Percentiles rank a stretch among this genome's conserved stretches.
Conservation (phyloP, 2,113 vertebrate genomes). For the Arizona elegans region DNA sequence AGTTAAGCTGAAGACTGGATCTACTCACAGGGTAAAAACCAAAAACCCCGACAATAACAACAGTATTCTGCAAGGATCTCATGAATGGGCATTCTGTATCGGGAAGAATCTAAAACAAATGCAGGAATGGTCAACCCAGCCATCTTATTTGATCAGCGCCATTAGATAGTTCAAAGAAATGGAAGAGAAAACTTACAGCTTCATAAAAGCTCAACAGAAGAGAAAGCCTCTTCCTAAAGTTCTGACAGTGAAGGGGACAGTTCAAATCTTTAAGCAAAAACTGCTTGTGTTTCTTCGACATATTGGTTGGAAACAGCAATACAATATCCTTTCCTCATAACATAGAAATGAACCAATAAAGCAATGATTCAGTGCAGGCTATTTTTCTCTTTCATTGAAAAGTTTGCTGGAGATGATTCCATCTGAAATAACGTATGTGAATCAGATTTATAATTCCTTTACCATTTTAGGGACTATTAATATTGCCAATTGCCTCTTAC, state of each 20-base stretch:
- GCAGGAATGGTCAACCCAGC: neutral
- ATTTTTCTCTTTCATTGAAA: neutral
- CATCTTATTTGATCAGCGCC: neutral
- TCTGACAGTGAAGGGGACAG: neutral
- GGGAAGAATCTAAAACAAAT: neutral
- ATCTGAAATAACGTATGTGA: conserved; percentile 2
- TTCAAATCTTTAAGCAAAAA: conserved; percentile 18
- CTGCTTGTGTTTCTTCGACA: accelerated
- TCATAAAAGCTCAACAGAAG: neutral
- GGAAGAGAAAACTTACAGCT: neutral
- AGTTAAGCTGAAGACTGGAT: neutral
- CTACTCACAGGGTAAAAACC: accelerated
- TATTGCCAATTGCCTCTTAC: neutral
- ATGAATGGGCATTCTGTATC: neutral
- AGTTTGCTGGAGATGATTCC: neutral
- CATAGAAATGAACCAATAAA: neutral
- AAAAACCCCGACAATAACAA: neutral
- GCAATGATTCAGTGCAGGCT: neutral
- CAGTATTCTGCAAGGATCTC: neutral
- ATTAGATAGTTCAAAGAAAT: conserved; percentile 13
- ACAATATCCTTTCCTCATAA: neutral
- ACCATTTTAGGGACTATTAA: neutral
- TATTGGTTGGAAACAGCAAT: neutral
- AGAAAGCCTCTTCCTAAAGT: neutral
- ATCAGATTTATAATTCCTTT: conserved; percentile 13